Evolutionary conservation across 2,797 vertebrate species (phyloP), one percentile per base, ranked within the genome.

Genomic region (Argya squamiceps): DNA sequence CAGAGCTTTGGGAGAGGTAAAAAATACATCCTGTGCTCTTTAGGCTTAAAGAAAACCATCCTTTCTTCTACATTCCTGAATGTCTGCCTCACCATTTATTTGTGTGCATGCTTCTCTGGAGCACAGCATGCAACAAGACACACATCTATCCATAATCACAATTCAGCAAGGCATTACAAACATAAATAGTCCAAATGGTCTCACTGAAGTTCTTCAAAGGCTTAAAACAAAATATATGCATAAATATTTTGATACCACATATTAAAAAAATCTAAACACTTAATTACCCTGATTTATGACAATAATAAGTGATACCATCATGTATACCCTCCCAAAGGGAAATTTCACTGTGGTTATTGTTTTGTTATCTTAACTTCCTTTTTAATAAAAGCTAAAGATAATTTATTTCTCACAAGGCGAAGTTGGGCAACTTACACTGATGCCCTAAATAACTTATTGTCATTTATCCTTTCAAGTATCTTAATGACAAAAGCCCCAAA

Each of bases 281-380:
- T 75, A 62, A 92, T 70, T 85, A 91, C 29, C 23, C 46, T 44
- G 59, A 67, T 89, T 92, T 82, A 73, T 53, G 12, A 50, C 37
- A 91, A 50, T 34, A 91, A 19, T n/a, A 88, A 77, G 46, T 10
- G 53, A 85, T 78, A 90, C 9, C 50, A 86, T 49, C 59, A 14
- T 11, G 19, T 52, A 65, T 11, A 76, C 12, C 30, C 46, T 87
- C 63, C 65, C 83, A 89, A 93, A 91, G 50, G 47, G 26, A 69
- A 78, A 82, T 86, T 79, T 91, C 46, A 32, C 29, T 43, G 18
- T 69, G 34, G 18, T 60, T 91, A 84, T 81, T 88, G 56, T 62
- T 93, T 53, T 88, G 55, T 86, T 94, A 92, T 60, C 80, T 94
- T 69, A 76, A 75, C 34, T 79, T 86, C 65, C 68, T 75, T 90